phyloP scores from a whole-genome alignment of 2,113 vertebrate species.

The Hemicordylus capensis region DNA sequence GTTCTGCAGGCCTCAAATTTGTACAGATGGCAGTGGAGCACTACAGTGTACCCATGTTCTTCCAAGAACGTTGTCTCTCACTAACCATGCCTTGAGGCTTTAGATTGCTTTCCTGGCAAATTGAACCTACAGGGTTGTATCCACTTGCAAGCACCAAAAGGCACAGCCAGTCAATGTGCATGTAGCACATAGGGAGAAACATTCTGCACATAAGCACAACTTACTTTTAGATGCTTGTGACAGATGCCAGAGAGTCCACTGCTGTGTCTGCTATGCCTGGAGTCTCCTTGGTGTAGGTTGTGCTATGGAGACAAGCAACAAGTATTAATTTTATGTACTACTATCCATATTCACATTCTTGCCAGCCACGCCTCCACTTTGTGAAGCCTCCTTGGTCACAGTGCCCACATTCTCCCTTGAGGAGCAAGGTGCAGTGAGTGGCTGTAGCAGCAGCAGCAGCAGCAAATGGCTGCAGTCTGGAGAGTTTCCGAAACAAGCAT shows the following conservation, averaged over 20 bases:
- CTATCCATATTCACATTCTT: neutral
- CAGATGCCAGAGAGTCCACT: neutral
- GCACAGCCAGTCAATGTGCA: neutral
- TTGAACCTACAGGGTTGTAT: neutral
- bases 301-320: neutral
- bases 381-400: neutral
- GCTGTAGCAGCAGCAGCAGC: too few relatives aligned
- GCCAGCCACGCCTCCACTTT: too few relatives aligned
- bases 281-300: neutral
- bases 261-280: neutral
- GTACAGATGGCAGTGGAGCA: neutral
- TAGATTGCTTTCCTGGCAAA: neutral
- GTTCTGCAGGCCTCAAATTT: neutral
- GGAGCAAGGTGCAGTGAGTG: neutral
- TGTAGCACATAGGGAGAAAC: neutral
- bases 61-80: neutral
- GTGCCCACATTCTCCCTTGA: neutral
- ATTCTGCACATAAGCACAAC: neutral
- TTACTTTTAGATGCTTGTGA: neutral
- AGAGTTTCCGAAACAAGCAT: neutral
- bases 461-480: neutral
- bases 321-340: neutral
- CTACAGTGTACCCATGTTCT: neutral
- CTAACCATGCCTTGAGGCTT: accelerated
- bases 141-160: neutral